Evolutionary conservation across 1,140 invertebrate species (phyloP).

Genomic region (Sinella curviseta): DNA sequence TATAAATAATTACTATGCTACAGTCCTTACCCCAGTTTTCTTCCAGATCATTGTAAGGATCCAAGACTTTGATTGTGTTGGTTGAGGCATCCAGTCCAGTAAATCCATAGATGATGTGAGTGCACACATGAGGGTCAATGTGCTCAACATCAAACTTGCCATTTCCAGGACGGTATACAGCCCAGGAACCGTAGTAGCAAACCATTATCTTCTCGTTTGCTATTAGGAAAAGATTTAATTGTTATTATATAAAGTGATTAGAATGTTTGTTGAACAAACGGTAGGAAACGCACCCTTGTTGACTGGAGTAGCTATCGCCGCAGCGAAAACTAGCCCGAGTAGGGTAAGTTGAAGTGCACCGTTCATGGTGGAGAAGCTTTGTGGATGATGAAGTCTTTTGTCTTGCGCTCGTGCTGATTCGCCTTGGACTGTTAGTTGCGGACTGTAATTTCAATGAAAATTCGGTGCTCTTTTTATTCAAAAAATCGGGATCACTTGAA

Average conservation of each 20-base stretch:
- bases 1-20: neutral
- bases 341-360: neutral
- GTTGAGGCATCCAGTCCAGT: constrained; percentile 61
- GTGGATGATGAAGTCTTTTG: neutral
- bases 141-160: constrained; percentile 67
- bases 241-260: neutral
- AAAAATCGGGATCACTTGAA: too few relatives aligned
- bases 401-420: too few relatives aligned
- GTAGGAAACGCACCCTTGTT: too few relatives aligned
- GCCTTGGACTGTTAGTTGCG: too few relatives aligned
- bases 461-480: too few relatives aligned
- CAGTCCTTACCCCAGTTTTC: constrained; percentile 56
- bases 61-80: constrained; percentile 60
- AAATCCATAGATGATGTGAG: constrained; percentile 73
- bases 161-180: constrained; percentile 65
- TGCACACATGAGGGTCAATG: constrained; percentile 70
- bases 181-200: constrained; percentile 75
- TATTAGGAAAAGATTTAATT: neutral
- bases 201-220: constrained; percentile 58
- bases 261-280: too few relatives aligned
- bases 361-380: neutral
- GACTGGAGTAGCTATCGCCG: too few relatives aligned
- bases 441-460: too few relatives aligned
- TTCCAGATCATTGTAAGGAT: constrained; percentile 64
- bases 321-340: neutral